phyloP scores from a whole-genome alignment of 1,140 invertebrate genomes.

The Acarapis woodi region DNA sequence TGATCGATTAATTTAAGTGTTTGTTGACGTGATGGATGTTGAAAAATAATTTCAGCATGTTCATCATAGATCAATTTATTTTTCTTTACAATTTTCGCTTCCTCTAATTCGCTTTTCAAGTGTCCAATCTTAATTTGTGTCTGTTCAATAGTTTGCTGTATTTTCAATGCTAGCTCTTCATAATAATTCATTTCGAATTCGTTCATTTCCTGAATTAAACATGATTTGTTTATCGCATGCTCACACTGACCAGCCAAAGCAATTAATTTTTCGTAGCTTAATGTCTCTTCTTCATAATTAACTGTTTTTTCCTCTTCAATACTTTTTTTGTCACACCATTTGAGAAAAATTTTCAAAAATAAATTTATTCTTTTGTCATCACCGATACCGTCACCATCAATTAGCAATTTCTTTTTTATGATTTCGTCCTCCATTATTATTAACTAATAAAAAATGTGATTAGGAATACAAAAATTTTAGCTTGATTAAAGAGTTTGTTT shows the following conservation, averaged over 20 bases:
- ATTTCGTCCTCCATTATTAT: too few species aligned
- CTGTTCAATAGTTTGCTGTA: constrained; percentile 33
- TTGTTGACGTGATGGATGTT: constrained; percentile 57
- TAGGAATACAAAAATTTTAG: too few species aligned
- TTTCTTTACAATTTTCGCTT: constrained; percentile 41
- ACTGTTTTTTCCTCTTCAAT: constrained; percentile 29
- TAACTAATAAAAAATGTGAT: too few species aligned
- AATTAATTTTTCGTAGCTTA: background rate
- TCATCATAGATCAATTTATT: constrained; percentile 71
- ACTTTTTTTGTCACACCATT: constrained; percentile 45
- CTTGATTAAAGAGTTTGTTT: too few species aligned
- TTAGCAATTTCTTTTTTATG: constrained; percentile 52
- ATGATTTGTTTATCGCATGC: constrained; percentile 54
- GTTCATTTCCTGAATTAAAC: constrained; percentile 46
- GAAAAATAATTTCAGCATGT: constrained; percentile 55
- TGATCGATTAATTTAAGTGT: constrained; percentile 40
- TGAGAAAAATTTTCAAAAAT: constrained; percentile 54
- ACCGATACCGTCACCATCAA: constrained; percentile 82
- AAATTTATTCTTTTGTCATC: constrained; percentile 66
- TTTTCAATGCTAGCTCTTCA: constrained; percentile 36
- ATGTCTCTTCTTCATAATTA: background rate
- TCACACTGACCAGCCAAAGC: constrained; percentile 26
- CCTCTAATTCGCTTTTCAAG: constrained; percentile 37
- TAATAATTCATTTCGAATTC: constrained; percentile 53
- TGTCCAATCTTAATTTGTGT: constrained; percentile 40